phyloP scores from a whole-genome alignment of 2,797 vertebrate species.

The Lepus townsendii region DNA sequence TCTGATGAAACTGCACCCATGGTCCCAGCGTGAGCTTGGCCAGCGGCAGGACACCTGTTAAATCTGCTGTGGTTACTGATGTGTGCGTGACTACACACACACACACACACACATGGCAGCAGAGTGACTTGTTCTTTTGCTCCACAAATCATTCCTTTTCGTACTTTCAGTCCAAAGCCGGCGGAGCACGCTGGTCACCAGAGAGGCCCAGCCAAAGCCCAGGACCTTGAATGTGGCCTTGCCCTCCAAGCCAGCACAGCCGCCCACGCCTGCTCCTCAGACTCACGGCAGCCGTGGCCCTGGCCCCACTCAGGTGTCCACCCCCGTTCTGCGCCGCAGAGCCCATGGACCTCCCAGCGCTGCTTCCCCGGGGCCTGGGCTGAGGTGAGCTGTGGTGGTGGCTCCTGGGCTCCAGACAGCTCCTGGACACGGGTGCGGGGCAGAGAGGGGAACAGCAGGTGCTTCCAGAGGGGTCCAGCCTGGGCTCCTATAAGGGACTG shows the following conservation, averaged over 20 bases:
- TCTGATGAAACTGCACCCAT: neutral
- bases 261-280: conserved; percentile 59
- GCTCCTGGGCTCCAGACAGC: neutral
- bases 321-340: neutral
- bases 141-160: conserved; percentile 27
- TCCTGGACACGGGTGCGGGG: neutral
- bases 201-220: conserved; percentile 65
- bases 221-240: neutral
- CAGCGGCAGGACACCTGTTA: neutral
- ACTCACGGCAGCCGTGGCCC: neutral
- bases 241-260: conserved; percentile 24
- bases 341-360: neutral
- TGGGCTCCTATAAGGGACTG: neutral
- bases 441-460: neutral
- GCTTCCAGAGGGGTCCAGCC: neutral
- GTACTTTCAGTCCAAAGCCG: conserved; percentile 79
- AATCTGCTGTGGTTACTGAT: neutral
- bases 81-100: no score
- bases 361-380: neutral
- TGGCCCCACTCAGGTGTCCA: neutral
- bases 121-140: neutral
- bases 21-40: neutral
- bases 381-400: conserved; percentile 64
- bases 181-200: neutral
- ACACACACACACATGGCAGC: no score